These are phyloP conservation scores for Sinocyclocheilus rhinocerous DNA, from an alignment of 2,113 vertebrate species.

Conservation along the genomic window DNA sequence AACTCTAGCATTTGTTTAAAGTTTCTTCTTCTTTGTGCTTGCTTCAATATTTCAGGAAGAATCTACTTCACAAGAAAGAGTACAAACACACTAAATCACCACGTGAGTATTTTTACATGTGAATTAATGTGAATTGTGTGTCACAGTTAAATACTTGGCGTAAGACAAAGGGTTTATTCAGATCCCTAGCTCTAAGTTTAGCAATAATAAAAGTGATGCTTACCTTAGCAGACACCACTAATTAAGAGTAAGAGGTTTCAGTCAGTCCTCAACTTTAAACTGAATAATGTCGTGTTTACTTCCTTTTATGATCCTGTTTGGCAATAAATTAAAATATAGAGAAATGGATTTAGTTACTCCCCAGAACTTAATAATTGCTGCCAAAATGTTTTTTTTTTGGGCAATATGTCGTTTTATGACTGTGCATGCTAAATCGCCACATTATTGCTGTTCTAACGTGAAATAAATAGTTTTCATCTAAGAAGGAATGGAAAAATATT, in stretches of 20 bases:
- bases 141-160: background rate
- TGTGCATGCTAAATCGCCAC: background rate
- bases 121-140: background rate
- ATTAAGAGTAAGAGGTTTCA: no score
- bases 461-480: background rate
- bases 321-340: background rate
- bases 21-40: background rate
- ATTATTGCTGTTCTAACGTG: background rate
- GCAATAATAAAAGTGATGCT: no score
- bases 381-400: background rate
- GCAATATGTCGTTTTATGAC: background rate
- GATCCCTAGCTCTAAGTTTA: background rate
- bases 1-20: background rate
- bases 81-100: constrained; percentile 71
- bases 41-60: constrained; percentile 66
- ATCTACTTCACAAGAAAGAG: constrained; percentile 76
- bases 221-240: background rate
- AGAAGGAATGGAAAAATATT: background rate
- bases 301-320: background rate
- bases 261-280: no score
- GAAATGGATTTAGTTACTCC: background rate
- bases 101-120: constrained; percentile 59
- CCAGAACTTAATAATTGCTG: background rate
- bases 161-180: background rate
- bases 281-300: no score